Conservation (phyloP, 2,113 vertebrate species). For the Seriola rivoliana region DNA sequence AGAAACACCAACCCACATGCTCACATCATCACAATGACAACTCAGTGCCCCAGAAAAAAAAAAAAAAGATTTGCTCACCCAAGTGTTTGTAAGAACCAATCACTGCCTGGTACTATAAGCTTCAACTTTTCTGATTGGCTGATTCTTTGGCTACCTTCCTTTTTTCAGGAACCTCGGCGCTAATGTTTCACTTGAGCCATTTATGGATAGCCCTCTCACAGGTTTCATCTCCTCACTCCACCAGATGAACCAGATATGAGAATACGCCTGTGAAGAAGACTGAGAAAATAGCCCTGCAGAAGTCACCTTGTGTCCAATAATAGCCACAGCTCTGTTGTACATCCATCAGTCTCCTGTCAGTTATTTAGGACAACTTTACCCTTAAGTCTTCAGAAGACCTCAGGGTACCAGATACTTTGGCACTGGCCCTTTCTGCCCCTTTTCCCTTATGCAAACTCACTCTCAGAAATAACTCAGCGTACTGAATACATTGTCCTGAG, state of each 20-base stretch:
- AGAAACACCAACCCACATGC: slow-evolving; percentile 31
- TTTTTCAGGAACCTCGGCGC: neutral
- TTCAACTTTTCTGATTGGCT: slow-evolving; percentile 23
- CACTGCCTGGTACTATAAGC: neutral
- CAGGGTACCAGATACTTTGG: slow-evolving; percentile 53
- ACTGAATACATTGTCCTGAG: slow-evolving; percentile 7
- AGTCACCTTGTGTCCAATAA: slow-evolving; percentile 77
- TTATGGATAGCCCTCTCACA: slow-evolving; percentile 49
- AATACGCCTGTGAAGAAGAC: slow-evolving; percentile 37
- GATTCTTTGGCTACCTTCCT: slow-evolving; percentile 5
- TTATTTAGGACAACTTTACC: slow-evolving; percentile 73
- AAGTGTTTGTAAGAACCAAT: slow-evolving; percentile 37
- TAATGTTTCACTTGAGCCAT: slow-evolving; percentile 59
- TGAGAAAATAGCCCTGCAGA: slow-evolving; percentile 62
- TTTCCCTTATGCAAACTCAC: slow-evolving; percentile 23
- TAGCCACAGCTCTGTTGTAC: slow-evolving; percentile 60
- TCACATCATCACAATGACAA: slow-evolving; percentile 22
- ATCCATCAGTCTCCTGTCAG: slow-evolving; percentile 74
- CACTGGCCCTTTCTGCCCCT: slow-evolving; percentile 12
- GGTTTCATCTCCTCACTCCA: slow-evolving; percentile 40
- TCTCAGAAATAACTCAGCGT: slow-evolving; percentile 38
- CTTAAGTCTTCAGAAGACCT: slow-evolving; percentile 59
- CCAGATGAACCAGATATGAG: slow-evolving; percentile 68
- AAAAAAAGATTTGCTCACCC: neutral
- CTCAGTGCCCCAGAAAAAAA: slow-evolving; percentile 43